Conservation (phyloP, 2,113 vertebrate species). For the Crotalus viridis region DNA sequence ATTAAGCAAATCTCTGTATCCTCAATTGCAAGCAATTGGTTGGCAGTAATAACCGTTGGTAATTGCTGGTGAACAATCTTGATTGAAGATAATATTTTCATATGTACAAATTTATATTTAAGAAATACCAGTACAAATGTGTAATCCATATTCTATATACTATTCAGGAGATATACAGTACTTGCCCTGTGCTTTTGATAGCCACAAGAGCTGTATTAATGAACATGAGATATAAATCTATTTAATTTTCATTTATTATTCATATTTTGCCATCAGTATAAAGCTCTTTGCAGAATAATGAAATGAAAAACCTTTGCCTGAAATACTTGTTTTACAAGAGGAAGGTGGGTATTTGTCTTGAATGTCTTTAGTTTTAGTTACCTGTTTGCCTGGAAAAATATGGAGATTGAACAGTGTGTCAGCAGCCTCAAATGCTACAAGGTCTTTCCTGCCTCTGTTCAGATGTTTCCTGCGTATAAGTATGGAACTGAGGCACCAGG, state of each 20-base stretch:
- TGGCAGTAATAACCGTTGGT: conserved; percentile 4
- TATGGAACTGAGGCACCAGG: neutral
- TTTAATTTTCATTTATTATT: neutral
- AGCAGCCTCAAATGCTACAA: neutral
- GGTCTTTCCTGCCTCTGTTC: neutral
- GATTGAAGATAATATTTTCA: neutral
- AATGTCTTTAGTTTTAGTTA: neutral
- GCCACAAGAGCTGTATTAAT: neutral
- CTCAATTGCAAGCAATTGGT: conserved; percentile 10
- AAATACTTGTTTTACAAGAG: neutral
- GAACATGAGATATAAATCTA: neutral
- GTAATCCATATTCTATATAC: neutral
- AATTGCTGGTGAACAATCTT: conserved; percentile 15
- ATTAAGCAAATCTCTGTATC: neutral
- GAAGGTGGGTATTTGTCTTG: too few species aligned
- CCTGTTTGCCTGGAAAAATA: neutral
- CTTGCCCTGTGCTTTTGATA: neutral
- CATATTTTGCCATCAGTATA: neutral
- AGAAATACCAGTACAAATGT: neutral
- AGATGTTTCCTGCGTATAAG: neutral
- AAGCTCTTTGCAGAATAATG: neutral
- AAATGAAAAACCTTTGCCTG: neutral
- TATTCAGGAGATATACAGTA: neutral
- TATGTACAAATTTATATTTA: neutral
- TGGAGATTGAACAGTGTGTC: neutral